A percentile compares a stretch with the other conserved stretches of the same genome.
These are phyloP conservation scores for Phallusia fumigata DNA, from an alignment of 23 tunicate genomes.

Conservation along the genomic window DNA sequence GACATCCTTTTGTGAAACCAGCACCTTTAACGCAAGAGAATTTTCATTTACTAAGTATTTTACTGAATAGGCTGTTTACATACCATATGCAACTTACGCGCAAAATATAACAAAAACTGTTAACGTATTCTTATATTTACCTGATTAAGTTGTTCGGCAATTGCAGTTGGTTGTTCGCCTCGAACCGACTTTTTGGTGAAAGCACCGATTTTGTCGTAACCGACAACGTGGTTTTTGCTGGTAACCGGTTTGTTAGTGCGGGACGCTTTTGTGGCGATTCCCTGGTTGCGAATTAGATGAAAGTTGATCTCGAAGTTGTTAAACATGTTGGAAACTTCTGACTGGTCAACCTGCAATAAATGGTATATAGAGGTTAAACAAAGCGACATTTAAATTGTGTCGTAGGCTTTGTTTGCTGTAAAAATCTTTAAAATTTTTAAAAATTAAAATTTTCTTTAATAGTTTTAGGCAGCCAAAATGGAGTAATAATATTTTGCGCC, in stretches of 20 bases:
- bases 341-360: neutral
- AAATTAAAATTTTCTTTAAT: neutral
- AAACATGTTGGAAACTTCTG: neutral
- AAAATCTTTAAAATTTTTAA: neutral
- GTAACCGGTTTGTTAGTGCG: neutral
- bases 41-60: neutral
- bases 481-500: too few relatives aligned
- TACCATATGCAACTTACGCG: too few relatives aligned
- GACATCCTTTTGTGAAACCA: neutral
- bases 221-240: slow-evolving; percentile 3
- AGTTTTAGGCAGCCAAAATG: neutral
- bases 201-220: slow-evolving; percentile 13
- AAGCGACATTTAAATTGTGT: neutral
- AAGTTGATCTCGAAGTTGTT: slow-evolving; percentile 2
- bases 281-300: slow-evolving; percentile 6
- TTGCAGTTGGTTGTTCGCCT: neutral
- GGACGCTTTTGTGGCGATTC: neutral
- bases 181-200: slow-evolving; percentile 2
- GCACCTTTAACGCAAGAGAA: neutral
- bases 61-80: too few relatives aligned
- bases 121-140: too few relatives aligned
- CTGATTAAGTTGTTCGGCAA: neutral
- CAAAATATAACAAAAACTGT: too few relatives aligned
- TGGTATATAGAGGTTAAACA: too few relatives aligned
- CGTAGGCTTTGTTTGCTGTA: too few relatives aligned